Evolutionary conservation across 2,888 invertebrate genomes (phyloP).

Genomic region (Tenodera sinensis): DNA sequence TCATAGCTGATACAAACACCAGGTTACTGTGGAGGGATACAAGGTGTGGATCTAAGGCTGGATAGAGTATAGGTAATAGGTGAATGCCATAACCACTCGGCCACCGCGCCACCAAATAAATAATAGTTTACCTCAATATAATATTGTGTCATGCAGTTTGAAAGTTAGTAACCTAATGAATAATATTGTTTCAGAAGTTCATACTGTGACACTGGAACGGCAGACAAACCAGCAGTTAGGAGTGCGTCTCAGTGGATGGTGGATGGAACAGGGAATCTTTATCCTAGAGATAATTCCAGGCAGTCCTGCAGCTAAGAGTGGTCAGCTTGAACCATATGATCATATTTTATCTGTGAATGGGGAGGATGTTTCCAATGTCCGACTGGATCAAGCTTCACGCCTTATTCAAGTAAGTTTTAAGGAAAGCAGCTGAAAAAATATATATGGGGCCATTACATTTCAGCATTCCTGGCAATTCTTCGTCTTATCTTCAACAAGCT

Average conservation of each 20-base stretch:
- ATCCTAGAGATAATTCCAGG: slow-evolving; percentile 41
- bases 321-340: slow-evolving; percentile 46
- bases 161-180: background rate
- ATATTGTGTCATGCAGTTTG: background rate
- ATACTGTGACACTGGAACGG: slow-evolving; percentile 44
- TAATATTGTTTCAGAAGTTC: slow-evolving; percentile 38
- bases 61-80: no score
- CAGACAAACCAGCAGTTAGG: slow-evolving; percentile 44
- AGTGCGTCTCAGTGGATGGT: slow-evolving; percentile 37
- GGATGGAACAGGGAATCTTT: slow-evolving; percentile 38
- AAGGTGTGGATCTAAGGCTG: no score
- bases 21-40: no score
- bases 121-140: no score
- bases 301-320: slow-evolving; percentile 45
- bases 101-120: no score
- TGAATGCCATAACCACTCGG: no score
- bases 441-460: no score
- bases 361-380: slow-evolving; percentile 43
- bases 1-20: no score
- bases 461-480: no score
- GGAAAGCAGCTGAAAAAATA: background rate
- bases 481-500: no score
- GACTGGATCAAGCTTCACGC: slow-evolving; percentile 46
- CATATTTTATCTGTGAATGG: slow-evolving; percentile 48
- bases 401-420: slow-evolving; percentile 36